Percentiles rank a stretch among this genome's conserved stretches.
phyloP scores from a whole-genome alignment of 2,888 invertebrate species.

The Cryptocephalus primarius region DNA sequence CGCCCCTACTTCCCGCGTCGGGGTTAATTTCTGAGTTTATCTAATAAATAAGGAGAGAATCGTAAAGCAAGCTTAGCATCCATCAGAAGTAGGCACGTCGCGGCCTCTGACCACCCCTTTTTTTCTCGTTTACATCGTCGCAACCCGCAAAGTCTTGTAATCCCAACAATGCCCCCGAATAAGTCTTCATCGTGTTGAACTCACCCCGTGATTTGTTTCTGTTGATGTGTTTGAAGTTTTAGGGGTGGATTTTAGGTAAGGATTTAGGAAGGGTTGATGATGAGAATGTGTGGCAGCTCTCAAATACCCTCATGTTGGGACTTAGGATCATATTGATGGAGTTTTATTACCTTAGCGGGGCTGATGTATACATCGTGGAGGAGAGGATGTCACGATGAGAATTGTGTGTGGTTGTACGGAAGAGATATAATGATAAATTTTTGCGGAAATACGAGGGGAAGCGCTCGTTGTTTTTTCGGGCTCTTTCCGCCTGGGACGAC shows the following conservation, averaged over 20 bases:
- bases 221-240: conserved; percentile 29
- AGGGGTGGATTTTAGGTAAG: conserved; percentile 24
- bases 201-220: conserved; percentile 32
- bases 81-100: conserved; percentile 5
- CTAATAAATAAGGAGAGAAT: too few relatives aligned
- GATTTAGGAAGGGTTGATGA: conserved; percentile 31
- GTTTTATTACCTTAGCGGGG: conserved; percentile 7
- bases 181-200: conserved; percentile 34
- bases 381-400: conserved; percentile 6
- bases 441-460: too few relatives aligned
- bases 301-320: not conserved
- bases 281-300: conserved; percentile 28
- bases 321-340: conserved; percentile 8
- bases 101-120: conserved; percentile 7
- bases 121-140: conserved; percentile 8
- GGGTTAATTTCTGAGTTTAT: too few relatives aligned
- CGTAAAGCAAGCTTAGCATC: not conserved
- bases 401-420: conserved; percentile 4
- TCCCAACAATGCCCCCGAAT: conserved; percentile 29
- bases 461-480: too few relatives aligned
- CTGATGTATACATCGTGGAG: conserved; percentile 8
- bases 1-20: too few relatives aligned
- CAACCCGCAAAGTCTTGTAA: conserved; percentile 12
- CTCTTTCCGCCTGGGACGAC: too few relatives aligned
- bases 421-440: conserved; percentile 5